phyloP scores from a whole-genome alignment of 2,888 invertebrate species.

The Phytoseiulus persimilis region DNA sequence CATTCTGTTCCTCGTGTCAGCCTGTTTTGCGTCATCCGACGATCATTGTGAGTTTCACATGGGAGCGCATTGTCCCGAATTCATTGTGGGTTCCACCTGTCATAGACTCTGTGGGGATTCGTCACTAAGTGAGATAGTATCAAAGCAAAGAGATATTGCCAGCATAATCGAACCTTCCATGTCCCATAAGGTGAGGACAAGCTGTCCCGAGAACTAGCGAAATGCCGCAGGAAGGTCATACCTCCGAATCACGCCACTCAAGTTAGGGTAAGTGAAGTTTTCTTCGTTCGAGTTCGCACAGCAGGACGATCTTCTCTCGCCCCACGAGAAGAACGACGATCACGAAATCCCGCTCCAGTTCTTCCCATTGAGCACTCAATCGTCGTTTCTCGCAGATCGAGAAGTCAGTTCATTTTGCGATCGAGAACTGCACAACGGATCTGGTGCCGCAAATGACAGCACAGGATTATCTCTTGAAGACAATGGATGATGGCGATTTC shows the following conservation, averaged over 20 bases:
- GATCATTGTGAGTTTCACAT: too few relatives aligned
- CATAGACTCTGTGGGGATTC: too few relatives aligned
- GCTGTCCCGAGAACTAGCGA: not conserved
- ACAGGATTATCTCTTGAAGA: not conserved
- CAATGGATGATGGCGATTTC: not conserved
- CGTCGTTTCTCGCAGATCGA: not conserved
- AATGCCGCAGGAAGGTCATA: conserved; percentile 21
- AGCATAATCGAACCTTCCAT: too few relatives aligned
- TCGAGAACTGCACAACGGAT: not conserved
- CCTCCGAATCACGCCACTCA: conserved; percentile 1
- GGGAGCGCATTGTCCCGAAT: too few relatives aligned
- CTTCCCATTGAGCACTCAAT: not conserved
- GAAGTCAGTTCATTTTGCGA: not conserved
- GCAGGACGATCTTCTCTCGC: not conserved
- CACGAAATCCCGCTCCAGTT: not conserved
- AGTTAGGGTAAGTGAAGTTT: not conserved
- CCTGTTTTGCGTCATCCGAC: too few relatives aligned
- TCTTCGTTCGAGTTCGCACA: not conserved
- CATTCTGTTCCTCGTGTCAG: too few relatives aligned
- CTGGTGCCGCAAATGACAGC: conserved; percentile 11
- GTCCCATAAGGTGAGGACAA: not conserved
- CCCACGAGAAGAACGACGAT: not conserved
- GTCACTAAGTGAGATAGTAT: too few relatives aligned
- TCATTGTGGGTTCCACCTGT: too few relatives aligned
- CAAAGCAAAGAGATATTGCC: too few relatives aligned